phyloP scores from a whole-genome alignment of 1,140 invertebrate species.

The Apis laboriosa region DNA sequence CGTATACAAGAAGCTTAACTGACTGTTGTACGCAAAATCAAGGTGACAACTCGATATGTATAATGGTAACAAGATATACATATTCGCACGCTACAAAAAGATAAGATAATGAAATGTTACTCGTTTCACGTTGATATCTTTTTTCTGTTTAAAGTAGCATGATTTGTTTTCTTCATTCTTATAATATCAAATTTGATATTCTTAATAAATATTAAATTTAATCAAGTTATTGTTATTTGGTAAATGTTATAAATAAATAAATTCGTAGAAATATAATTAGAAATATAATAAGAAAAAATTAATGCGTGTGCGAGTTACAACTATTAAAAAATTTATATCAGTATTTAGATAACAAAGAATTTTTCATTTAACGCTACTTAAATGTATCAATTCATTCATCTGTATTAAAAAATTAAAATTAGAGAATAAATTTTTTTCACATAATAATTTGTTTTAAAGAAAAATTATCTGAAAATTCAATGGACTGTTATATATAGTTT shows the following conservation, averaged over 20 bases:
- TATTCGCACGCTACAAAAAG: background rate
- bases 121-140: background rate
- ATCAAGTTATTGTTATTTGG: background rate
- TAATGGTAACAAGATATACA: slow-evolving; percentile 19
- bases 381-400: too few species aligned
- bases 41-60: background rate
- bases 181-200: background rate
- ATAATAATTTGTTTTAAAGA: too few species aligned
- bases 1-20: background rate
- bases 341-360: background rate
- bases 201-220: background rate
- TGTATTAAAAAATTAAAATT: too few species aligned
- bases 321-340: background rate
- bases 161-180: background rate
- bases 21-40: slow-evolving; percentile 9
- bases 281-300: too few species aligned
- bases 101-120: slow-evolving; percentile 29
- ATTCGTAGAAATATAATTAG: background rate
- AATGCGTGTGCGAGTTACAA: background rate
- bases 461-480: too few species aligned
- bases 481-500: too few species aligned
- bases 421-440: too few species aligned
- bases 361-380: too few species aligned
- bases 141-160: too few species aligned
- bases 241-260: background rate